Evolutionary conservation across 2,888 invertebrate species (phyloP).

Genomic region (Merodon equestris): DNA sequence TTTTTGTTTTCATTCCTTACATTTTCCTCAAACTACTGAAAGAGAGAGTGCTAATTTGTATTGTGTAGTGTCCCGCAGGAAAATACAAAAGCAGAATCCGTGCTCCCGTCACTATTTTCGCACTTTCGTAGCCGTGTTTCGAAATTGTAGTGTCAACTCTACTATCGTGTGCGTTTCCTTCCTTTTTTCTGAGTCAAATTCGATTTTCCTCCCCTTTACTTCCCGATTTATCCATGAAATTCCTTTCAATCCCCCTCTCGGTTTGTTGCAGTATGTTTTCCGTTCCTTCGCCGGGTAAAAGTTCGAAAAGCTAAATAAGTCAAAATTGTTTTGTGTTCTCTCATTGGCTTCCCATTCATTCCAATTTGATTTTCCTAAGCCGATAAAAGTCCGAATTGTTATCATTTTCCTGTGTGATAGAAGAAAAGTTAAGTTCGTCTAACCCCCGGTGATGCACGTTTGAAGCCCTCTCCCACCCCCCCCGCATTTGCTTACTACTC

Average conservation of each 20-base stretch:
- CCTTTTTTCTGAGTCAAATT: constrained; percentile 7
- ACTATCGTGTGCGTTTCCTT: constrained; percentile 31
- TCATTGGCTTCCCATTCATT: constrained; percentile 18
- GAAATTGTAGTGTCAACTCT: constrained; percentile 53
- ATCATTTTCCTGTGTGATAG: constrained; percentile 15
- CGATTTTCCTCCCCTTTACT: neutral
- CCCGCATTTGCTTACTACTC: constrained; percentile 28
- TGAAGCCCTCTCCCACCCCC: constrained; percentile 51
- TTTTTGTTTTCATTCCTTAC: too few species aligned
- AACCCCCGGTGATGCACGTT: constrained; percentile 59
- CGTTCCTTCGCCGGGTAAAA: too few species aligned
- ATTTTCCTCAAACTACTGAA: constrained; percentile 30
- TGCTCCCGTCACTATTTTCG: neutral
- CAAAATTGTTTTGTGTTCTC: constrained; percentile 24
- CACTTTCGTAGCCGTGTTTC: constrained; percentile 16
- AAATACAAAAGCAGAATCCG: constrained; percentile 27
- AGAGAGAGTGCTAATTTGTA: constrained; percentile 50
- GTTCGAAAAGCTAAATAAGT: neutral
- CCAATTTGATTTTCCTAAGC: neutral
- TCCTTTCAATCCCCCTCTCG: too few species aligned
- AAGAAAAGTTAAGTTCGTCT: constrained; percentile 49
- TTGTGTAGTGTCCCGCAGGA: too few species aligned
- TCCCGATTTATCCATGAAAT: constrained; percentile 5
- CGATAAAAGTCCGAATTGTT: constrained; percentile 17
- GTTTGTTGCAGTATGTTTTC: too few species aligned